Percentiles rank a stretch among this genome's conserved stretches.
Conservation (phyloP, 1,140 invertebrate genomes). For the Ladona fulva region DNA sequence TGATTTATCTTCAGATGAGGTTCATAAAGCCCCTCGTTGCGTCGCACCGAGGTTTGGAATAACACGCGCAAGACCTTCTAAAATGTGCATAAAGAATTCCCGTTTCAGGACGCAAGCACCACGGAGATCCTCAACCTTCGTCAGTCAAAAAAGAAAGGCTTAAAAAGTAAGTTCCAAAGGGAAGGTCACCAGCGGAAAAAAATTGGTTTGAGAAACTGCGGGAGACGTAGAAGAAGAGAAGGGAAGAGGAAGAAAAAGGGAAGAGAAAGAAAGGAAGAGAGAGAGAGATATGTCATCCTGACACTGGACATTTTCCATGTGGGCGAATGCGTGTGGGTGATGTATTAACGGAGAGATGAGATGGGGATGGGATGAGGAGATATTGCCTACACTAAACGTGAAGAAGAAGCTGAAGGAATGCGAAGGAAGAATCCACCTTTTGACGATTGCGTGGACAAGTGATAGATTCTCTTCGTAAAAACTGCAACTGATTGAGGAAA, state of each 20-base stretch:
- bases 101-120: background rate
- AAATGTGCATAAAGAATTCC: background rate
- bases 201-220: background rate
- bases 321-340: constrained; percentile 7
- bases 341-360: constrained; percentile 29
- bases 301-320: background rate
- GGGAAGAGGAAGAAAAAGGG: constrained; percentile 10
- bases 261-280: background rate
- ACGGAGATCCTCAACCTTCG: background rate
- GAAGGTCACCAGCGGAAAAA: background rate
- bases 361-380: background rate
- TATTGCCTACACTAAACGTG: background rate
- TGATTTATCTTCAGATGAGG: too few relatives aligned
- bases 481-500: too few relatives aligned
- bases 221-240: background rate
- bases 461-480: too few relatives aligned
- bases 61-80: too few relatives aligned
- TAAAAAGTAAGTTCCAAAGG: background rate
- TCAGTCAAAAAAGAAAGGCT: background rate
- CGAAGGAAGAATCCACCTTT: background rate
- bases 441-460: too few relatives aligned
- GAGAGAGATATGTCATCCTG: constrained; percentile 20
- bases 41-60: too few relatives aligned
- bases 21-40: too few relatives aligned
- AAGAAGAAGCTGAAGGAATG: background rate